Conservation (phyloP, 1,140 invertebrate species). For the Cryptotermes secundus region DNA sequence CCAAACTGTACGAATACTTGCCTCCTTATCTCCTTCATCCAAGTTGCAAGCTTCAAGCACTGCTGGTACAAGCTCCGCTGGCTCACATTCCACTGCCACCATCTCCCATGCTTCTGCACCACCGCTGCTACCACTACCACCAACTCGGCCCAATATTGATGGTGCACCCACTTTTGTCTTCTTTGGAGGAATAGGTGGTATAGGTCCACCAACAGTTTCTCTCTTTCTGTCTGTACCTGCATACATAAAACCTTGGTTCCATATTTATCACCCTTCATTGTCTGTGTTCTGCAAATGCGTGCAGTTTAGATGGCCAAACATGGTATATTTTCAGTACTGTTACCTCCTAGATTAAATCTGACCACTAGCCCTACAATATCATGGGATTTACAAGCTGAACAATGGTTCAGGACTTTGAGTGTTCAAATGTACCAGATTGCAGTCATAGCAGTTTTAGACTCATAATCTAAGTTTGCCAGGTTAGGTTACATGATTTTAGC, state of each 20-base stretch:
- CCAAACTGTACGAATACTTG: constrained; percentile 38
- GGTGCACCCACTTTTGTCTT: constrained; percentile 47
- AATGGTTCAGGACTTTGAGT: no score
- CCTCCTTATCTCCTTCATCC: constrained; percentile 63
- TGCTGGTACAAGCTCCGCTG: constrained; percentile 58
- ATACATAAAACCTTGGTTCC: background rate
- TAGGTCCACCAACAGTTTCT: constrained; percentile 50
- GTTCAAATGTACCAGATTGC: no score
- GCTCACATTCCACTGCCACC: constrained; percentile 59
- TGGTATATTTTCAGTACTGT: no score
- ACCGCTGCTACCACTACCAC: constrained; percentile 35
- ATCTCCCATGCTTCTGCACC: constrained; percentile 58
- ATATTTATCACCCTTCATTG: no score
- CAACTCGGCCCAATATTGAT: constrained; percentile 37
- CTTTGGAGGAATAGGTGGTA: constrained; percentile 48
- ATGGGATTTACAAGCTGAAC: no score
- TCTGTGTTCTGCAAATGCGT: no score
- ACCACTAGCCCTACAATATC: no score
- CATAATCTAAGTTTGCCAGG: no score
- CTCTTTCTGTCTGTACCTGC: constrained; percentile 53
- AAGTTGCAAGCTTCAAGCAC: constrained; percentile 58
- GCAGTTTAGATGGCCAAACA: no score
- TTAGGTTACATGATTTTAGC: no score
- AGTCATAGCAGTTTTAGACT: no score
- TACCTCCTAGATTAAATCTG: no score